phyloP scores from a whole-genome alignment of 2,113 vertebrate genomes.

The Atrichornis clamosus region DNA sequence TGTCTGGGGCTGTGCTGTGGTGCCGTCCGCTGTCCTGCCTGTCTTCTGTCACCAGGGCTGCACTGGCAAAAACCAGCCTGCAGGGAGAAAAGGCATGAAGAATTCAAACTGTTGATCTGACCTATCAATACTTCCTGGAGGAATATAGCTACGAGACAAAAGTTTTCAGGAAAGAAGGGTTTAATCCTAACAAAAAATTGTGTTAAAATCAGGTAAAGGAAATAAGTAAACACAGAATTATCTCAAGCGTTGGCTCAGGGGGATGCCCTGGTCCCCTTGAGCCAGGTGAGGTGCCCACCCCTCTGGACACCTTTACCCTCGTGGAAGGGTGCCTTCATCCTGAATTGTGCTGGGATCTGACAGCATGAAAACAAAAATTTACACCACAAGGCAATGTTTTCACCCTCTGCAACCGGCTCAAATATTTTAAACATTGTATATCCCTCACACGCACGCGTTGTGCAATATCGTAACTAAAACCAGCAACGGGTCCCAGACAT shows the following conservation, averaged over 20 bases:
- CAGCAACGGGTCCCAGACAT: neutral
- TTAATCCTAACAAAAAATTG: neutral
- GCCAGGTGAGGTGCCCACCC: neutral
- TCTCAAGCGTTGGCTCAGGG: fast-evolving
- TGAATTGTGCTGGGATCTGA: neutral
- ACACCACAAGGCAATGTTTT: neutral
- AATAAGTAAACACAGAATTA: neutral
- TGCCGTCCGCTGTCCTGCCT: neutral
- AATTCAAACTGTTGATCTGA: neutral
- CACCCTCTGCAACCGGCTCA: neutral
- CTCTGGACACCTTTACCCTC: neutral
- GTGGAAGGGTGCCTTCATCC: neutral
- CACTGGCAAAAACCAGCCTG: neutral
- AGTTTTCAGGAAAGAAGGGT: neutral
- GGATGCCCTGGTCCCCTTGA: neutral
- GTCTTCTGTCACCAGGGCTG: neutral
- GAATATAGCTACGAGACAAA: neutral
- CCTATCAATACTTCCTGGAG: neutral
- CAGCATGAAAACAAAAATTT: neutral
- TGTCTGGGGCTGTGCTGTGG: neutral
- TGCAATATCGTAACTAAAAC: neutral
- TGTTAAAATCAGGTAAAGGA: neutral
- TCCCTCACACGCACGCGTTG: neutral
- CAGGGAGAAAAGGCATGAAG: neutral
- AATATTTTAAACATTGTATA: neutral